phyloP scores from a whole-genome alignment of 2,888 invertebrate genomes.

The Eutolmus rufibarbis region DNA sequence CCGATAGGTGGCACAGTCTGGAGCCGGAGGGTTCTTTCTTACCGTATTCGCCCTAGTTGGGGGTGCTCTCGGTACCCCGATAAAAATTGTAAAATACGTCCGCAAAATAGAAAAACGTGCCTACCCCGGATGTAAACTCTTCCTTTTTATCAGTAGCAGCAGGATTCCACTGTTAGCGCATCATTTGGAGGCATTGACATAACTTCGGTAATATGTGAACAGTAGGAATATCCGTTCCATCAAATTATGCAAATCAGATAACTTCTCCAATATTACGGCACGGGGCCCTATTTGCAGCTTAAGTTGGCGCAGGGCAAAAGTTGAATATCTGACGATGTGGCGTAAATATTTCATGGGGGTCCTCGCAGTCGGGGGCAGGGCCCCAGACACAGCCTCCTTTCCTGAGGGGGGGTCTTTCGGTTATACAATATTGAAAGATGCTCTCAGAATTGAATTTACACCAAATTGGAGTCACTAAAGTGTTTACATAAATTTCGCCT shows the following conservation, averaged over 20 bases:
- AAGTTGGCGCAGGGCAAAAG: constrained; percentile 8
- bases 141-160: neutral
- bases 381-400: neutral
- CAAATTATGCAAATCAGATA: constrained; percentile 32
- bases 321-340: constrained; percentile 23
- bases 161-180: constrained; percentile 14
- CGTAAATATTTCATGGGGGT: constrained; percentile 15
- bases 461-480: constrained; percentile 15
- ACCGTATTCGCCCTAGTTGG: neutral
- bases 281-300: constrained; percentile 7
- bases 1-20: neutral
- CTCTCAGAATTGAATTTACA: constrained; percentile 1
- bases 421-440: constrained; percentile 5
- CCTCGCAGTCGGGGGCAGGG: neutral
- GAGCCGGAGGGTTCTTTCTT: neutral
- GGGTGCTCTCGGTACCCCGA: neutral
- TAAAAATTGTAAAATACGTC: constrained; percentile 16
- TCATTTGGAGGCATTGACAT: constrained; percentile 21
- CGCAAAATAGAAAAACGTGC: constrained; percentile 17
- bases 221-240: constrained; percentile 26
- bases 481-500: neutral
- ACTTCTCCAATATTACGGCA: constrained; percentile 23
- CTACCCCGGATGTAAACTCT: constrained; percentile 9
- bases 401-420: neutral
- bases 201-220: constrained; percentile 5